phyloP scores from a whole-genome alignment of 2,888 invertebrate genomes.

The Pilophorus perplexus region DNA sequence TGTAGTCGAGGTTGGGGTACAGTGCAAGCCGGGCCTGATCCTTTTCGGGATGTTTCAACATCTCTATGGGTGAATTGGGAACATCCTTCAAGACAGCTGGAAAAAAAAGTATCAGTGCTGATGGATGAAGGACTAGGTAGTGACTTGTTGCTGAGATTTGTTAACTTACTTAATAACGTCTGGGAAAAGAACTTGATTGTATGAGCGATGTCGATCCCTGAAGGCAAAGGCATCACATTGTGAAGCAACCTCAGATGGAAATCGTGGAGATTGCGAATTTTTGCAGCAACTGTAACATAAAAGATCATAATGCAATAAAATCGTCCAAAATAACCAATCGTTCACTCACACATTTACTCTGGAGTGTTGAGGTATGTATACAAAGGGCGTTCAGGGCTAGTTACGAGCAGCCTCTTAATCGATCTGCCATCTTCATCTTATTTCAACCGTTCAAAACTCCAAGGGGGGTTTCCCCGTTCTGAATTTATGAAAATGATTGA shows the following conservation, averaged over 20 bases:
- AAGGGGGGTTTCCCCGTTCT: no score
- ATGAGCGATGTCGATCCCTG: slow-evolving; percentile 93
- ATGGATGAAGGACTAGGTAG: neutral
- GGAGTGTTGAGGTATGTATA: no score
- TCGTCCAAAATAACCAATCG: no score
- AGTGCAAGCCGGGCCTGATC: slow-evolving; percentile 83
- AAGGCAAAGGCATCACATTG: slow-evolving; percentile 86
- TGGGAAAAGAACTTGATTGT: slow-evolving; percentile 98
- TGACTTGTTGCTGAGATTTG: neutral
- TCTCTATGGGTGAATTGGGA: slow-evolving; percentile 85
- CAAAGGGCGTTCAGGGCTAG: no score
- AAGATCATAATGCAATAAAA: no score
- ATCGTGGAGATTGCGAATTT: slow-evolving; percentile 95
- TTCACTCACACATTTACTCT: no score
- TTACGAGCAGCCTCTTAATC: no score
- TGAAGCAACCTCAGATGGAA: slow-evolving; percentile 90
- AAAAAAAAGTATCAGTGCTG: neutral
- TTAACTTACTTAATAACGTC: slow-evolving; percentile 83
- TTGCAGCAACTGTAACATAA: slow-evolving; percentile 91
- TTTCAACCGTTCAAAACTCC: no score
- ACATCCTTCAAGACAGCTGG: slow-evolving; percentile 95
- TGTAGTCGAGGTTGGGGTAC: slow-evolving; percentile 95
- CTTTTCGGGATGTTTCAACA: slow-evolving; percentile 82
- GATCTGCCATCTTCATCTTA: no score
- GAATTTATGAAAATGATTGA: no score